These are phyloP conservation scores for Leptoclinus maculatus DNA, from an alignment of 2,797 vertebrate species.

Conservation along the genomic window DNA sequence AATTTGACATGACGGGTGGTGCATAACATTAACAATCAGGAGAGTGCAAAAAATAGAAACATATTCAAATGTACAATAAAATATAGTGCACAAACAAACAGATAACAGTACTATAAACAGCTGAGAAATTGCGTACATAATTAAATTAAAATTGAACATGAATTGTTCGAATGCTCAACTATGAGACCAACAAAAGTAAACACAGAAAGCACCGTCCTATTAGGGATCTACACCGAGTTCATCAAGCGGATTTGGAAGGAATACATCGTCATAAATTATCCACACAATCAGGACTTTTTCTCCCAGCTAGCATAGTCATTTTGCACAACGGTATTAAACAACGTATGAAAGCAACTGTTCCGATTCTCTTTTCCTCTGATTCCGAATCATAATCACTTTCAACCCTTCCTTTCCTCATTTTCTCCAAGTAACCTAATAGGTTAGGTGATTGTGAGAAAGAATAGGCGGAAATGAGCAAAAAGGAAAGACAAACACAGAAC, in stretches of 20 bases:
- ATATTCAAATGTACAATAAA: too few relatives aligned
- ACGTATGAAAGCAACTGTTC: background rate
- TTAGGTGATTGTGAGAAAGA: constrained; percentile 3
- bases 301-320: background rate
- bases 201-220: background rate
- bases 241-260: too few relatives aligned
- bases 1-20: too few relatives aligned
- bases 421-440: background rate
- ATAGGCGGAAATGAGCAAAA: constrained; percentile 28
- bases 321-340: background rate
- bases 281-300: background rate
- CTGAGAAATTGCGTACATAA: background rate
- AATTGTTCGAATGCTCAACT: too few relatives aligned
- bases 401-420: background rate
- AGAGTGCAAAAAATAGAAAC: too few relatives aligned
- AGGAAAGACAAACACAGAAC: constrained; percentile 22
- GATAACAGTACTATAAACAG: too few relatives aligned
- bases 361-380: background rate
- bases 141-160: background rate
- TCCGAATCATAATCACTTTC: background rate
- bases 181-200: too few relatives aligned
- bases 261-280: background rate
- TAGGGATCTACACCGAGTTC: background rate
- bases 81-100: too few relatives aligned
- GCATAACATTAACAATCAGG: too few relatives aligned